Conservation (phyloP, 2,888 invertebrate genomes). For the Ochlodes sylvanus region DNA sequence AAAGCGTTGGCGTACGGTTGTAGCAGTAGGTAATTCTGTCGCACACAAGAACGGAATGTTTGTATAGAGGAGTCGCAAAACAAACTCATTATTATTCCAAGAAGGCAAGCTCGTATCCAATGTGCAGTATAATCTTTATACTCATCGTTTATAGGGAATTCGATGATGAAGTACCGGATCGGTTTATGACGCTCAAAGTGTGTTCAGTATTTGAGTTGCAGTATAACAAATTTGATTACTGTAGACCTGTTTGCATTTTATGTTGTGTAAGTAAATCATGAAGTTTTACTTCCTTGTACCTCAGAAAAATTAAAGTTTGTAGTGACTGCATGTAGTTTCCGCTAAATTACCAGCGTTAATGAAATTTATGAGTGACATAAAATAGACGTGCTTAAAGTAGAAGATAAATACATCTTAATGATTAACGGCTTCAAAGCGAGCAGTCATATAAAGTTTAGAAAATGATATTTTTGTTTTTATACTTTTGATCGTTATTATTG, state of each 20-base stretch:
- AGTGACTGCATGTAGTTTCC: background rate
- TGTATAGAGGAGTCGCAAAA: conserved; percentile 79
- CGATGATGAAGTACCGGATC: conserved; percentile 8
- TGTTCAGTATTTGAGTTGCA: background rate
- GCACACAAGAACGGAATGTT: conserved; percentile 74
- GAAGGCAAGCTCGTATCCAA: conserved; percentile 64
- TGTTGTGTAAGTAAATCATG: background rate
- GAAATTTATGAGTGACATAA: conserved; percentile 2
- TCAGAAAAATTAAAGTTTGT: background rate
- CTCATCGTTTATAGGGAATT: conserved; percentile 14
- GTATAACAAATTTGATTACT: background rate
- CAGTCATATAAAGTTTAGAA: conserved; percentile 25
- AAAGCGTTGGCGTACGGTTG: conserved; percentile 70
- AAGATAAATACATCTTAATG: conserved; percentile 14
- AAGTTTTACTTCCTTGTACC: background rate
- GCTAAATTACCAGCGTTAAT: background rate
- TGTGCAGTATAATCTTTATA: conserved; percentile 53
- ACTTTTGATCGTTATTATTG: conserved; percentile 38
- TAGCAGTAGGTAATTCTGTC: conserved; percentile 64
- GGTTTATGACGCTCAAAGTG: conserved; percentile 3
- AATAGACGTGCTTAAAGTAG: conserved; percentile 22
- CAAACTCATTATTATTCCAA: conserved; percentile 73
- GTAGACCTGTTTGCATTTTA: background rate
- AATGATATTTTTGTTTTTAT: conserved; percentile 33
- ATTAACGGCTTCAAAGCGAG: conserved; percentile 21